Evolutionary conservation across 1,140 invertebrate species (phyloP).

Genomic region (Drosophila sulfurigaster): DNA sequence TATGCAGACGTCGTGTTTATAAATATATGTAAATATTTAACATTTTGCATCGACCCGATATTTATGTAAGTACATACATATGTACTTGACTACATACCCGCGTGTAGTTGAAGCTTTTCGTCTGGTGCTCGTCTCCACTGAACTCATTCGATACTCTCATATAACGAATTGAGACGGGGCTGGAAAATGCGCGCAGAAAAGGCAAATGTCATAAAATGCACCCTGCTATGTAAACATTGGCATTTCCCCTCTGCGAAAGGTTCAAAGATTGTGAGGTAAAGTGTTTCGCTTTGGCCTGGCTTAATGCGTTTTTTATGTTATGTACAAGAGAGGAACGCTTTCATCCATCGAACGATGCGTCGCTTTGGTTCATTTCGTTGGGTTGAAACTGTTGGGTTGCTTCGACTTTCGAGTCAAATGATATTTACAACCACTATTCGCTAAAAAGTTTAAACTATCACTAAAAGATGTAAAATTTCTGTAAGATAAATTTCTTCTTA

Average conservation of each 20-base stretch:
- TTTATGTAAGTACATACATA: constrained; percentile 20
- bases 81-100: constrained; percentile 6
- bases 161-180: constrained; percentile 11
- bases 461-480: background rate
- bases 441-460: constrained; percentile 43
- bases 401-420: constrained; percentile 27
- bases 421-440: constrained; percentile 53
- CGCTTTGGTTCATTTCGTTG: constrained; percentile 24
- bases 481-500: no score
- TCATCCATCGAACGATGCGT: constrained; percentile 58
- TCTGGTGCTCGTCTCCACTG: constrained; percentile 25
- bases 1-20: background rate
- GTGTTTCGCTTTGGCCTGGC: constrained; percentile 61
- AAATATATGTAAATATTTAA: constrained; percentile 19
- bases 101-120: constrained; percentile 38
- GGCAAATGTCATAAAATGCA: constrained; percentile 67
- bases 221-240: constrained; percentile 75
- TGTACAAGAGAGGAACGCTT: constrained; percentile 57
- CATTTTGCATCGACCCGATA: background rate
- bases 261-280: constrained; percentile 65
- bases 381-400: constrained; percentile 51
- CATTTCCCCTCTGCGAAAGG: constrained; percentile 64
- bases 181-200: constrained; percentile 30
- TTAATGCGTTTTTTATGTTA: constrained; percentile 80
- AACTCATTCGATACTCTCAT: constrained; percentile 32